Evolutionary conservation across 2,888 invertebrate genomes (phyloP), one percentile per base, ranked within the genome.

Genomic region (Deilephila porcellus): DNA sequence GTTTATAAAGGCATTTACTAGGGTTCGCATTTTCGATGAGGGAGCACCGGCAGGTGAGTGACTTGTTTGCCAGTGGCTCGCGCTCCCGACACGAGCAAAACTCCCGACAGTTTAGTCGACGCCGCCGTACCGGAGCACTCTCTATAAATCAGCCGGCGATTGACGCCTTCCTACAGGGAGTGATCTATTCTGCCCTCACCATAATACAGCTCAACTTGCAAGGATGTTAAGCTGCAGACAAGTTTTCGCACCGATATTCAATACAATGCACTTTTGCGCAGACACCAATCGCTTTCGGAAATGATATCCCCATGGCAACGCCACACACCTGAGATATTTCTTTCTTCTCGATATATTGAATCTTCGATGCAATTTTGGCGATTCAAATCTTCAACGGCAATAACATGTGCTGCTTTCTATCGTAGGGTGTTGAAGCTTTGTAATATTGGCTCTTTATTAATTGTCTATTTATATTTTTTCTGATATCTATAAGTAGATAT

Each of bases 111-210:
- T 90, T 93, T 92, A 93, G 93, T 87, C 90, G 90, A 88, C 88
- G 89, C 87, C 86, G 86, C 85, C 84, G 84, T 78, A 76, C 81
- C 76, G 78, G 82, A 87, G 88, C 89, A 87, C 90, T 90, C 92
- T 87, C 93, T 88, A 93, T 94, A 94, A 93, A 94, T 94, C 94
- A 94, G 91, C 85, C 82, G 77, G 88, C 91, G 93, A 94, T 93
- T 94, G 94, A 94, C 93, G 92, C 91, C 88, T 93, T 92, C 93
- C 93, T 93, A 93, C 92, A 82, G 93, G 93, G 93, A 93, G 93
- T 94, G 93, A 94, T 94, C 93, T 93, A 94, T 94, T 93, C 89
- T 88, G 81, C 90, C 88, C 86, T 89, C 86, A 86, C 90, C 87
- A 90, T 93, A 89, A 91, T 91, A 92, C 90, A 90, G 90, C 90